These are phyloP conservation scores for Alcis repandata DNA, from an alignment of 2,888 invertebrate genomes.

Conservation along the genomic window DNA sequence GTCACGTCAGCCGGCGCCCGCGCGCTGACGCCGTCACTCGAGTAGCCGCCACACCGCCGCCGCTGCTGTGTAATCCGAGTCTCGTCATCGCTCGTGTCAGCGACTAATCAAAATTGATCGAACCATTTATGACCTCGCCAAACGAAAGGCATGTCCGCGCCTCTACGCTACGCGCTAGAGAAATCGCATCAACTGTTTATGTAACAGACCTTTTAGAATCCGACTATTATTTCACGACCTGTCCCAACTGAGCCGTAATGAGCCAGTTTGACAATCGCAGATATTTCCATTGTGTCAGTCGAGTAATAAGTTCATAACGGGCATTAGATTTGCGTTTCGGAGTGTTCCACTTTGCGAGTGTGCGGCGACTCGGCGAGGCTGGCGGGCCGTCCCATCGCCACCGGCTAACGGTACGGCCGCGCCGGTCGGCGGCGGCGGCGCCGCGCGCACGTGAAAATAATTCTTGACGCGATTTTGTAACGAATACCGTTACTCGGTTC, in stretches of 20 bases:
- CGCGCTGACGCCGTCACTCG: not conserved
- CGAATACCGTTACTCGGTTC: constrained; percentile 84
- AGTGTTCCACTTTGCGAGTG: constrained; percentile 72
- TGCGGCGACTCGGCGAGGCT: constrained; percentile 64
- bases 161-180: constrained; percentile 39
- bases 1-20: constrained; percentile 30
- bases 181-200: constrained; percentile 63
- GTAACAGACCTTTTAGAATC: constrained; percentile 44
- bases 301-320: constrained; percentile 44
- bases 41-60: constrained; percentile 22
- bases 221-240: constrained; percentile 34
- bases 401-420: constrained; percentile 76
- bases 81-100: constrained; percentile 40
- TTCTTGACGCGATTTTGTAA: constrained; percentile 86
- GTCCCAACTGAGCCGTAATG: constrained; percentile 24
- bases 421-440: constrained; percentile 65
- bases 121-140: constrained; percentile 59
- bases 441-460: constrained; percentile 84
- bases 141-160: constrained; percentile 63
- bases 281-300: constrained; percentile 34
- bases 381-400: constrained; percentile 65
- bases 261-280: constrained; percentile 4
- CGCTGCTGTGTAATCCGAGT: constrained; percentile 16
- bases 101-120: constrained; percentile 51
- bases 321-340: constrained; percentile 48